Conservation (phyloP, 2,113 vertebrate genomes). For the Electrona antarctica region DNA sequence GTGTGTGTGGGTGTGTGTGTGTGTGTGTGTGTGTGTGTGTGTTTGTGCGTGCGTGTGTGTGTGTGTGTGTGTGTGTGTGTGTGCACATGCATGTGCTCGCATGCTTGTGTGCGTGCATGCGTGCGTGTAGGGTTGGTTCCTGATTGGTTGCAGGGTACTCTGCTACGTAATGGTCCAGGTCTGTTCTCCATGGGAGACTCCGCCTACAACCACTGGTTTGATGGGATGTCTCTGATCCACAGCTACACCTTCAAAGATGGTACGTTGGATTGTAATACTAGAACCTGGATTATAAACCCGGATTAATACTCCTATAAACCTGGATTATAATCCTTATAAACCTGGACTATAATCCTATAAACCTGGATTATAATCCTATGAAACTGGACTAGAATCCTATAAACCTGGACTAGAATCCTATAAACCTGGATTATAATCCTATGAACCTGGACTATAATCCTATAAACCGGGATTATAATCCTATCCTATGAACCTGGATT, state of each 20-base stretch:
- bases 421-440: background rate
- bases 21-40: background rate
- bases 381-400: too few relatives aligned
- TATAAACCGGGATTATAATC: too few relatives aligned
- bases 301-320: too few relatives aligned
- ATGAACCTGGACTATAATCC: too few relatives aligned
- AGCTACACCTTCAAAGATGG: constrained; percentile 89
- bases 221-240: constrained; percentile 91
- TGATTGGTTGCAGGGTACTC: constrained; percentile 86
- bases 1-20: background rate
- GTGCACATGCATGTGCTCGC: background rate
- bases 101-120: background rate
- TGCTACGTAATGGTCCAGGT: constrained; percentile 91
- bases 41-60: background rate
- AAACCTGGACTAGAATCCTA: too few relatives aligned
- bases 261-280: constrained; percentile 54
- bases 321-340: too few relatives aligned
- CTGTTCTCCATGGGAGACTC: constrained; percentile 86
- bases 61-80: constrained; percentile 1
- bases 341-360: background rate
- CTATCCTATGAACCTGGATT: too few relatives aligned
- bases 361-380: too few relatives aligned
- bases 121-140: constrained; percentile 78
- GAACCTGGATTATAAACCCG: too few relatives aligned
- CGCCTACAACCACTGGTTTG: constrained; percentile 95